A percentile compares a stretch with the other conserved stretches of the same genome.
Conservation (phyloP, 2,888 invertebrate genomes). For the Tholera decimalis region DNA sequence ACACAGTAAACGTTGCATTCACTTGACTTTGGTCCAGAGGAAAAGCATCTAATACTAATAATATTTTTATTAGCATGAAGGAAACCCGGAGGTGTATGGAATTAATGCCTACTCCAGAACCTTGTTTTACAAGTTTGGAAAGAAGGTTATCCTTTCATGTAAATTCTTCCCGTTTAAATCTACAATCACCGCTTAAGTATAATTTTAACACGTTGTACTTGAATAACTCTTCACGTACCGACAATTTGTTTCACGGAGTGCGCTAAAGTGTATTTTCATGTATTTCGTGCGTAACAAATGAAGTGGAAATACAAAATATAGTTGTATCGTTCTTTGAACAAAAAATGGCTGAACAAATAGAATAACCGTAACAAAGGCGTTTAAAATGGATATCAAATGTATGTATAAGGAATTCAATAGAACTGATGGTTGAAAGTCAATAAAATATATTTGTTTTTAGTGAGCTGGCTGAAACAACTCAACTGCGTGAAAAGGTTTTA, state of each 20-base stretch:
- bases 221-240: conserved; percentile 29
- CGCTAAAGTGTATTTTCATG: conserved; percentile 56
- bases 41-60: no score
- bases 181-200: conserved; percentile 4
- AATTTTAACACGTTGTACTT: conserved; percentile 34
- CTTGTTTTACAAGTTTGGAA: neutral
- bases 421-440: conserved; percentile 15
- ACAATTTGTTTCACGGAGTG: conserved; percentile 47
- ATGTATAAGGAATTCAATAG: conserved; percentile 11
- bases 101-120: neutral
- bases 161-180: neutral
- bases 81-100: neutral
- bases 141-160: no score
- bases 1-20: no score
- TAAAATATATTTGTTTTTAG: conserved; percentile 5
- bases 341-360: conserved; percentile 48
- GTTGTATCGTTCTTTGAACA: conserved; percentile 38
- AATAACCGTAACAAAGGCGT: conserved; percentile 28
- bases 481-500: neutral
- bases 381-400: conserved; percentile 33
- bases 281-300: conserved; percentile 60
- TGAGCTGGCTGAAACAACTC: neutral
- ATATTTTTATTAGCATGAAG: no score
- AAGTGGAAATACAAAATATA: conserved; percentile 51
- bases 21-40: no score